Percentiles rank a stretch among this genome's conserved stretches.
phyloP scores from a whole-genome alignment of 2,888 invertebrate species.

The Blastobasis lacticolella region DNA sequence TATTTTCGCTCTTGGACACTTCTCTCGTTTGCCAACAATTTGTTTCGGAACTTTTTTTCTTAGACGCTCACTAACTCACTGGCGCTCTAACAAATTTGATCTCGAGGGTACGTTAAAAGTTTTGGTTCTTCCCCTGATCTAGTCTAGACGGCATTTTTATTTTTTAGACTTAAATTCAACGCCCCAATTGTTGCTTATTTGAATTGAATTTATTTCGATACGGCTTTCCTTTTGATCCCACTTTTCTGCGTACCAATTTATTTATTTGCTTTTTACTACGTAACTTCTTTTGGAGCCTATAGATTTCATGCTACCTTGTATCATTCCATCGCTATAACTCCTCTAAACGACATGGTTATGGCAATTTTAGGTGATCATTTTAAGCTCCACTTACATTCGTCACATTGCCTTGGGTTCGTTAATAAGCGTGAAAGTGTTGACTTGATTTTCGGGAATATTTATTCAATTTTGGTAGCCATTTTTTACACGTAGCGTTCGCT shows the following conservation, averaged over 20 bases:
- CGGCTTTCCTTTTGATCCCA: no score
- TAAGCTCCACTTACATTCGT: slow-evolving; percentile 34
- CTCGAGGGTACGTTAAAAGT: slow-evolving; percentile 52
- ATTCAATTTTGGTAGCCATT: not conserved
- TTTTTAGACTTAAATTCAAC: slow-evolving; percentile 12
- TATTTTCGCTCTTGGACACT: slow-evolving; percentile 69
- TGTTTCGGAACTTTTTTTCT: slow-evolving; percentile 63
- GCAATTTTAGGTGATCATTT: slow-evolving; percentile 51
- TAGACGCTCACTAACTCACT: slow-evolving; percentile 42
- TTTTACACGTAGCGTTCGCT: no score
- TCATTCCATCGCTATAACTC: slow-evolving; percentile 2
- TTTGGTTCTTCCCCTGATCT: slow-evolving; percentile 37
- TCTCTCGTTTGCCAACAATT: slow-evolving; percentile 67
- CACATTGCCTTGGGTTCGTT: slow-evolving; percentile 31
- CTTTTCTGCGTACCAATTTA: no score
- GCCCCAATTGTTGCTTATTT: no score
- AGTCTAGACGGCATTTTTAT: slow-evolving; percentile 51
- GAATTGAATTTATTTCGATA: no score
- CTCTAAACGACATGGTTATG: slow-evolving; percentile 36
- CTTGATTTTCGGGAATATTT: slow-evolving; percentile 1
- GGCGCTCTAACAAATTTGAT: slow-evolving; percentile 55
- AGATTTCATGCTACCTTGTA: not conserved
- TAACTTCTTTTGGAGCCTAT: no score
- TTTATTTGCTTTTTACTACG: no score
- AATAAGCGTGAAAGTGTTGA: slow-evolving; percentile 42